These are phyloP conservation scores for Sinocyclocheilus grahami DNA, from an alignment of 2,113 vertebrate species.

Conservation along the genomic window DNA sequence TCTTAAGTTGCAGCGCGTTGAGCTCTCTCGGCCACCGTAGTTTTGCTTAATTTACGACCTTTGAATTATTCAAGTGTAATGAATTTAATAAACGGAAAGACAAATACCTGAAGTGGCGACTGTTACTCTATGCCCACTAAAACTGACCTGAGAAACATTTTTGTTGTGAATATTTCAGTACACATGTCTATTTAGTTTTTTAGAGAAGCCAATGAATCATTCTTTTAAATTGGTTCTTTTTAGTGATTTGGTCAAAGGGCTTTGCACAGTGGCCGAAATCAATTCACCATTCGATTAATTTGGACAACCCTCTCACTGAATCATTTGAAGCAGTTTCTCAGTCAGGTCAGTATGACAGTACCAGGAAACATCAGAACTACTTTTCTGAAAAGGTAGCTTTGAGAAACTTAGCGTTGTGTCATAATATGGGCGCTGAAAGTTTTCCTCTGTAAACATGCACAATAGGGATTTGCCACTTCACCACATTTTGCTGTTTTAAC, in stretches of 20 bases:
- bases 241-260: background rate
- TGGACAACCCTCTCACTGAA: background rate
- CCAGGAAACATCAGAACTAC: too few relatives aligned
- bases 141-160: background rate
- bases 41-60: background rate
- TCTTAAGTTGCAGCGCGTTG: too few relatives aligned
- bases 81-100: background rate
- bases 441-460: too few relatives aligned
- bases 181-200: background rate
- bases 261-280: background rate
- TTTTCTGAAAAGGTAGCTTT: too few relatives aligned
- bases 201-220: background rate
- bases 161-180: background rate
- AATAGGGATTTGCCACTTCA: too few relatives aligned
- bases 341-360: too few relatives aligned
- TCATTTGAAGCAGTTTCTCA: too few relatives aligned
- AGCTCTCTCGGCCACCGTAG: too few relatives aligned
- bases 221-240: background rate
- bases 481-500: too few relatives aligned
- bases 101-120: background rate
- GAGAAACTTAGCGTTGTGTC: too few relatives aligned
- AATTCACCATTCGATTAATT: background rate
- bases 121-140: background rate
- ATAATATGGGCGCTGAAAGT: too few relatives aligned
- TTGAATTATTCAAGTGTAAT: background rate